A percentile compares a stretch with the other conserved stretches of the same genome.
Conservation (phyloP, 1,140 invertebrate species). For the Gonatopus flavifemur region DNA sequence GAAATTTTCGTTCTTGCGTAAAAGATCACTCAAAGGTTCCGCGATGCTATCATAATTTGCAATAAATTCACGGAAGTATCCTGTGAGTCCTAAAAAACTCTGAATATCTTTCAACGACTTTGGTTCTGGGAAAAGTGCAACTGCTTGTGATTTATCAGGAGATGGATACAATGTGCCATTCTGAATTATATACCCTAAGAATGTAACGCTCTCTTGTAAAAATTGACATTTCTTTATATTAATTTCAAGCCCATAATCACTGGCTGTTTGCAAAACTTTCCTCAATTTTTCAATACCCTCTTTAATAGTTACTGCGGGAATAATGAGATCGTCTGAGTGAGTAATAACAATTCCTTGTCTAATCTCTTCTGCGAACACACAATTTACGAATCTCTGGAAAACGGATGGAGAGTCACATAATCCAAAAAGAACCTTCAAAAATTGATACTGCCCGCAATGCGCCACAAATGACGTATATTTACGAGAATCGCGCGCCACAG, state of each 20-base stretch:
- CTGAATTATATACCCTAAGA: neutral
- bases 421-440: too few relatives aligned
- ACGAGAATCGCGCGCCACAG: neutral
- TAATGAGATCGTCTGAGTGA: neutral
- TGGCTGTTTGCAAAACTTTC: neutral
- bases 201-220: neutral
- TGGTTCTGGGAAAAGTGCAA: neutral
- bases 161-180: neutral
- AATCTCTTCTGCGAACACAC: too few relatives aligned
- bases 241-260: neutral
- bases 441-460: too few relatives aligned
- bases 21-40: too few relatives aligned
- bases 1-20: too few relatives aligned
- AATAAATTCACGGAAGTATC: neutral
- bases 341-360: too few relatives aligned
- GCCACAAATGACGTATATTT: neutral
- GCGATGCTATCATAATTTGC: neutral
- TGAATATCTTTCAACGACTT: neutral
- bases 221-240: neutral
- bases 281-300: neutral
- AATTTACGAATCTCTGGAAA: too few relatives aligned
- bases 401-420: too few relatives aligned
- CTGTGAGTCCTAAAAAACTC: neutral
- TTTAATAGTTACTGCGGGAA: neutral
- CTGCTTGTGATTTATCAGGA: neutral